A percentile compares a stretch with the other conserved stretches of the same genome.
These are phyloP conservation scores for Dimorphilus gyrociliatus DNA, from an alignment of 2,888 invertebrate genomes.

Conservation along the genomic window DNA sequence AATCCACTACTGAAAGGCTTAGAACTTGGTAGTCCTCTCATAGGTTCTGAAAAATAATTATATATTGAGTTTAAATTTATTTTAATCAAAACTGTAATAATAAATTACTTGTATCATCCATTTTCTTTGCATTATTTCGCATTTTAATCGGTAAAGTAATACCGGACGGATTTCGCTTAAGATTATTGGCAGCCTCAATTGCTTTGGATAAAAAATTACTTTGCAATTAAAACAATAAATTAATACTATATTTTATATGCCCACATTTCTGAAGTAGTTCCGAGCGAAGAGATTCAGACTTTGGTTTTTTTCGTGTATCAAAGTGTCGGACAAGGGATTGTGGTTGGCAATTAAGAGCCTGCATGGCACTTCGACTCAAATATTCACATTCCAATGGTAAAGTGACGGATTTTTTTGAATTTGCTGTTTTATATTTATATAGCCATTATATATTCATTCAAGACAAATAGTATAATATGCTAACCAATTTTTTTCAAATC, in stretches of 20 bases:
- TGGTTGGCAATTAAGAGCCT: constrained; percentile 58
- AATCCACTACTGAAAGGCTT: constrained; percentile 41
- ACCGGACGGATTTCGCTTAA: constrained; percentile 50
- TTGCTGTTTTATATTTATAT: too few relatives aligned
- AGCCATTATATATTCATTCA: too few relatives aligned
- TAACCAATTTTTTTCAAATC: constrained; percentile 58
- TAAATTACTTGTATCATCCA: constrained; percentile 79
- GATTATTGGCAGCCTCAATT: constrained; percentile 60
- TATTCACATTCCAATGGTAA: constrained; percentile 88
- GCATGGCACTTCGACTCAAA: constrained; percentile 76
- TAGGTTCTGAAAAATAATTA: constrained; percentile 49
- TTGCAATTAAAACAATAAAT: too few relatives aligned
- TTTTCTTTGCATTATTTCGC: constrained; percentile 76
- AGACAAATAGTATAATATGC: constrained; percentile 3
- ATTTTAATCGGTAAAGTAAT: constrained; percentile 66
- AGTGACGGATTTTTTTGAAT: constrained; percentile 41
- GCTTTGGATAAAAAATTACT: constrained; percentile 34
- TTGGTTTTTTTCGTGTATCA: constrained; percentile 76
- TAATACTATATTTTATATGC: too few relatives aligned
- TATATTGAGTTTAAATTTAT: constrained; percentile 5
- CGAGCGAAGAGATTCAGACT: constrained; percentile 71
- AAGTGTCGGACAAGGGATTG: constrained; percentile 79
- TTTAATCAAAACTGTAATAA: neutral
- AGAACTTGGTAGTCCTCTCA: constrained; percentile 76
- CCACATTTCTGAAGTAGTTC: constrained; percentile 70